Evolutionary conservation across 64 coral and sea anemone species (phyloP), one percentile per base, ranked within the genome.

Genomic region (Dendrophyllia cribrosa): DNA sequence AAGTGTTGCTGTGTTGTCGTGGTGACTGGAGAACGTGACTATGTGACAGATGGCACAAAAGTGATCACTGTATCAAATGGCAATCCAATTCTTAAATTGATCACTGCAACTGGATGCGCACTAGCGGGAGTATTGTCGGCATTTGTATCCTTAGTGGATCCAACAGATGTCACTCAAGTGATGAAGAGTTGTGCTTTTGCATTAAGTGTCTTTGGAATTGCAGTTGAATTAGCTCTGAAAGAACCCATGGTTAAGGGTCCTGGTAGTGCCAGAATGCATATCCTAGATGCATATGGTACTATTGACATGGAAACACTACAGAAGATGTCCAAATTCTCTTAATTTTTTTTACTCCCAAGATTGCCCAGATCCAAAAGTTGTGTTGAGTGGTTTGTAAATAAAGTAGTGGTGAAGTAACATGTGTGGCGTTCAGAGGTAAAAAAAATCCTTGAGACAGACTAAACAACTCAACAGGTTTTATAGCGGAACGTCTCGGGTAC

Each of bases 161-260:
- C 86, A 43, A 88, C 52, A 76, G 87, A 77, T 48, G 34, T 88
- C 53, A 62, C 20, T 50, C 72, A 66, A 6, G 87, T 88, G 24
- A 88, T 88, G 71, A 88, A 74, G 46, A 76, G 87, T 75, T 76
- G 87, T 64, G 72, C 87, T 45, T 88, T 16, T 75, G 72, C 87
- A 65, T 48, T 88, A 16, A 88, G 87, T 43, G 56, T 88, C 7
- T 88, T 88, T 88, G 87, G 87, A 76, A 88, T 88, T 75, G 72
- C 87, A 22, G 87, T 56, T 44, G 87, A 88, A 76, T 53, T 88
- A 51, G 87, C 87, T 12, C 24, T 88, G 13, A 24, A 88, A 77
- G 22, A 77, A 46, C 87, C 87, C 20, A 11, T 17, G 5, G 71
- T 62, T 88, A 64, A 76, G 21, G 87, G 87, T 4, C 87, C 87